Evolutionary conservation across 2,888 invertebrate genomes (phyloP).

Genomic region (Caenorhabditis afra): DNA sequence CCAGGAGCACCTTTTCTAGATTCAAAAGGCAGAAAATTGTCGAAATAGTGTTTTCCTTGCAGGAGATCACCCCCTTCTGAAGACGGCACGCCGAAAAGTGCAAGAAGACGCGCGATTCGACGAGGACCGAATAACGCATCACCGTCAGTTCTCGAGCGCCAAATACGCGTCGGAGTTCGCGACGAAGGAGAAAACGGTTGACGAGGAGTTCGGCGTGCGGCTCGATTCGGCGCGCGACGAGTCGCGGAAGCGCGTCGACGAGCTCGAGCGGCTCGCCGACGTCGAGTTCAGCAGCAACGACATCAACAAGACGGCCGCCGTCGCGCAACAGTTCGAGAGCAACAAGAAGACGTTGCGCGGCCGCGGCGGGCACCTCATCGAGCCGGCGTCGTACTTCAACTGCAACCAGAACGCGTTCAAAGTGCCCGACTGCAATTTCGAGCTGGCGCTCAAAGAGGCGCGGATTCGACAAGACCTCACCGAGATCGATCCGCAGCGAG

Average conservation of each 20-base stretch:
- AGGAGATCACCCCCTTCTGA: no score
- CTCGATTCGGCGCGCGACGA: neutral
- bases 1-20: no score
- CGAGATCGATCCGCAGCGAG: neutral
- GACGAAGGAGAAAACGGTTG: neutral
- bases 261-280: neutral
- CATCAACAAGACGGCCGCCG: neutral
- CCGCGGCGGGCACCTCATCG: slow-evolving; percentile 40
- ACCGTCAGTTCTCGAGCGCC: no score
- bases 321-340: slow-evolving; percentile 1
- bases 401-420: slow-evolving; percentile 9
- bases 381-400: slow-evolving; percentile 45
- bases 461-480: slow-evolving; percentile 22
- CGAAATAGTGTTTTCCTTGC: no score
- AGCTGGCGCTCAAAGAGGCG: slow-evolving; percentile 19
- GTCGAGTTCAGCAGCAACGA: neutral
- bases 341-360: slow-evolving; percentile 7
- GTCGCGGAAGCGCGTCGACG: neutral
- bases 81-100: no score
- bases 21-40: no score
- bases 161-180: no score
- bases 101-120: no score
- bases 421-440: slow-evolving; percentile 17
- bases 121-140: no score
- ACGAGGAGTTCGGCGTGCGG: neutral